These are phyloP conservation scores for Corythornis leucogaster DNA, from an alignment of 2,797 vertebrate genomes.

Conservation along the genomic window DNA sequence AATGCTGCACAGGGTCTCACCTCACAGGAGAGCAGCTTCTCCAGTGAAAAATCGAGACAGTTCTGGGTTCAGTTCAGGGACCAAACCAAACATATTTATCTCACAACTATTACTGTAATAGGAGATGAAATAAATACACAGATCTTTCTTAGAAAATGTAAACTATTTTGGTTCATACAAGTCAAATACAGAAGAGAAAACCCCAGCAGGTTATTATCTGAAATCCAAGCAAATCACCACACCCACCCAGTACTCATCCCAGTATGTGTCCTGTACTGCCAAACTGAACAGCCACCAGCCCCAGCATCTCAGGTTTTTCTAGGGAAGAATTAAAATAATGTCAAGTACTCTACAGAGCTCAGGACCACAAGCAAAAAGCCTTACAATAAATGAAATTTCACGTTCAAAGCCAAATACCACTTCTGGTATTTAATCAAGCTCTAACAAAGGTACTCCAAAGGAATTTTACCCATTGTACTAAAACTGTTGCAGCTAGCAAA, in stretches of 20 bases:
- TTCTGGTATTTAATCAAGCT: not conserved
- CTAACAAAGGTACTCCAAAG: not conserved
- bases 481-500: not conserved
- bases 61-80: not conserved
- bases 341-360: not conserved
- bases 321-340: not conserved
- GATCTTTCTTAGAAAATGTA: not conserved
- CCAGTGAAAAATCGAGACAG: accelerated
- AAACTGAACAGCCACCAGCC: not conserved
- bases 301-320: not conserved
- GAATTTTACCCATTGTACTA: not conserved
- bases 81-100: not conserved
- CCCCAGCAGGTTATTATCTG: not conserved
- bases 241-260: not conserved
- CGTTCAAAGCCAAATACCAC: not conserved
- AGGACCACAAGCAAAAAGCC: not conserved
- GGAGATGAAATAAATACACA: not conserved
- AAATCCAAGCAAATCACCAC: not conserved
- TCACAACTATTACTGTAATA: not conserved
- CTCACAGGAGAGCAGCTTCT: accelerated
- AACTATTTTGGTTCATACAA: not conserved
- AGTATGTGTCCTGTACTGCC: not conserved
- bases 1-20: not conserved
- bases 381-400: not conserved
- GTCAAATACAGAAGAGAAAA: not conserved